Conservation (phyloP, 2,888 invertebrate species). For the Lapara coniferarum region DNA sequence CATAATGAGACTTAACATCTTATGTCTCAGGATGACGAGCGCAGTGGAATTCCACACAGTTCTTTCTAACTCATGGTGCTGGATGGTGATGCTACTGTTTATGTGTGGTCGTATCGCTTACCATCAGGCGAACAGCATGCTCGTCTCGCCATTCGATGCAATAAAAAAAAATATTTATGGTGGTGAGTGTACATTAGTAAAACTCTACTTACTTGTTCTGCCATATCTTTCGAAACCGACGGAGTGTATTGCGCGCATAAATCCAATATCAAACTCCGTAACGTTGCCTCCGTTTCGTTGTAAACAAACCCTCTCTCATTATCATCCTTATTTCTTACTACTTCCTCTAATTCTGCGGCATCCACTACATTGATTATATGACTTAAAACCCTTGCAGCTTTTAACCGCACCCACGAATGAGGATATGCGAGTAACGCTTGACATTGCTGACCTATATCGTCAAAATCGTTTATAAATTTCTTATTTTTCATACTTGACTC, state of each 20-base stretch:
- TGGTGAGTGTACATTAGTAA: no score
- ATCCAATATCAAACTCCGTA: slow-evolving; percentile 89
- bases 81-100: no score
- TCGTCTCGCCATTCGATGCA: no score
- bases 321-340: slow-evolving; percentile 66
- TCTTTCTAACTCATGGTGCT: no score
- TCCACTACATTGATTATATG: slow-evolving; percentile 87
- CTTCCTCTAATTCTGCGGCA: slow-evolving; percentile 81
- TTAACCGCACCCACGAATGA: slow-evolving; percentile 93
- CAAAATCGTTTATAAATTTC: slow-evolving; percentile 72
- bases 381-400: slow-evolving; percentile 90
- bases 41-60: no score
- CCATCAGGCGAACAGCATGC: no score
- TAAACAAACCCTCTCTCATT: slow-evolving; percentile 84
- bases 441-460: slow-evolving; percentile 86
- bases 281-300: slow-evolving; percentile 82
- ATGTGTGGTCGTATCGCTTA: no score
- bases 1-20: no score
- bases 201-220: slow-evolving; percentile 84
- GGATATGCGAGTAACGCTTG: slow-evolving; percentile 90
- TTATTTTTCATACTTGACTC: slow-evolving; percentile 81
- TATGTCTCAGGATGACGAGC: no score
- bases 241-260: slow-evolving; percentile 89
- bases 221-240: slow-evolving; percentile 87
- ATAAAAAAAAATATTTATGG: no score